A percentile compares a stretch with the other conserved stretches of the same genome.
These are phyloP conservation scores for Saguinus midas DNA, from an alignment of 2,113 vertebrate species.

Conservation along the genomic window DNA sequence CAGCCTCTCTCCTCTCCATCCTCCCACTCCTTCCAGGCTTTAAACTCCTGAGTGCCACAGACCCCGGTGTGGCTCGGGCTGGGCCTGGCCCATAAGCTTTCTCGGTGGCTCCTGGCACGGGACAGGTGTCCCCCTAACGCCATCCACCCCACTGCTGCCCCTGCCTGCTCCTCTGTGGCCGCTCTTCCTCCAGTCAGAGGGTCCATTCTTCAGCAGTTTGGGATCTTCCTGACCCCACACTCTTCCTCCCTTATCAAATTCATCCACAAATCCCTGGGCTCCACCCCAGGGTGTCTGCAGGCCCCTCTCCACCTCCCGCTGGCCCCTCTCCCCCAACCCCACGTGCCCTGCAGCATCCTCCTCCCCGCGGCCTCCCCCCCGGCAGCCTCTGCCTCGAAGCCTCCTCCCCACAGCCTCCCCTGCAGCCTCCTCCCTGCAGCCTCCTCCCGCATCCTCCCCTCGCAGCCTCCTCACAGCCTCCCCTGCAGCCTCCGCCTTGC, in stretches of 20 bases:
- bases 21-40: fast-evolving
- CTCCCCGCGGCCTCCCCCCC: no score
- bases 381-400: not conserved
- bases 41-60: fast-evolving
- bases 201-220: fast-evolving
- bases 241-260: not conserved
- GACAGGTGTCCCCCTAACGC: fast-evolving
- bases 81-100: fast-evolving
- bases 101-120: fast-evolving
- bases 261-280: not conserved
- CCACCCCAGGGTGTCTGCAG: fast-evolving
- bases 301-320: not conserved
- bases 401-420: no score
- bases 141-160: fast-evolving
- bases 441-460: no score
- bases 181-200: fast-evolving
- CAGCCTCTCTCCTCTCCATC: not conserved
- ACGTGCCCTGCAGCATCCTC: not conserved
- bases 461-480: not conserved
- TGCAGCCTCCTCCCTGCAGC: no score
- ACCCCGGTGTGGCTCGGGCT: fast-evolving
- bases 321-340: not conserved
- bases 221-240: not conserved
- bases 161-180: fast-evolving
- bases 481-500: no score